Conservation (phyloP, 2,113 vertebrate genomes). For the Lethenteron reissneri region DNA sequence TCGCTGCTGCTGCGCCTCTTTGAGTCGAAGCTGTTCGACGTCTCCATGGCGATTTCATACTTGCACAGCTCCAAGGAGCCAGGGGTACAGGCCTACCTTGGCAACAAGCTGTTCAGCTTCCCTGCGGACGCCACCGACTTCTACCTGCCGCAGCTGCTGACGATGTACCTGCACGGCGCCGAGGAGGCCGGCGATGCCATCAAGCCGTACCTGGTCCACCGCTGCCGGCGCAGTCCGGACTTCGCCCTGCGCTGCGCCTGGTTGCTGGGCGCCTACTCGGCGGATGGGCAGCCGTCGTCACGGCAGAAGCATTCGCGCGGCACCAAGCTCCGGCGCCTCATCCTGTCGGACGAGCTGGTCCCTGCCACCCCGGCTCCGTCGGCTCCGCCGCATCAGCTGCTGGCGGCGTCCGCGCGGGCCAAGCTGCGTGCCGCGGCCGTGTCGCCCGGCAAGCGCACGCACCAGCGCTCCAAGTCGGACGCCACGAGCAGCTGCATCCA, state of each 20-base stretch:
- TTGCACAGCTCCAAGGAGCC: constrained; percentile 87
- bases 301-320: constrained; percentile 68
- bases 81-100: constrained; percentile 83
- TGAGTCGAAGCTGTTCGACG: constrained; percentile 79
- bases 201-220: constrained; percentile 81
- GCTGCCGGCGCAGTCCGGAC: constrained; percentile 73
- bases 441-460: constrained; percentile 76
- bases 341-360: constrained; percentile 76
- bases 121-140: constrained; percentile 64
- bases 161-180: constrained; percentile 97
- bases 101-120: constrained; percentile 76
- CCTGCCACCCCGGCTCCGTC: constrained; percentile 30
- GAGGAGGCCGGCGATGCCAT: constrained; percentile 85
- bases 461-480: constrained; percentile 87
- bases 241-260: constrained; percentile 76
- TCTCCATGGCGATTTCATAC: constrained; percentile 94
- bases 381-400: constrained; percentile 16
- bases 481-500: constrained; percentile 66
- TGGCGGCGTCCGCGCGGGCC: constrained; percentile 19
- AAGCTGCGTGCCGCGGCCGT: constrained; percentile 18
- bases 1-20: constrained; percentile 87
- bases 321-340: constrained; percentile 63
- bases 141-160: constrained; percentile 77
- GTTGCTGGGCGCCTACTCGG: constrained; percentile 65
- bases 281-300: constrained; percentile 85